Percentiles rank a stretch among this genome's conserved stretches.
Evolutionary conservation across 2,888 invertebrate genomes (phyloP).

Genomic region (Piscicola geometra): DNA sequence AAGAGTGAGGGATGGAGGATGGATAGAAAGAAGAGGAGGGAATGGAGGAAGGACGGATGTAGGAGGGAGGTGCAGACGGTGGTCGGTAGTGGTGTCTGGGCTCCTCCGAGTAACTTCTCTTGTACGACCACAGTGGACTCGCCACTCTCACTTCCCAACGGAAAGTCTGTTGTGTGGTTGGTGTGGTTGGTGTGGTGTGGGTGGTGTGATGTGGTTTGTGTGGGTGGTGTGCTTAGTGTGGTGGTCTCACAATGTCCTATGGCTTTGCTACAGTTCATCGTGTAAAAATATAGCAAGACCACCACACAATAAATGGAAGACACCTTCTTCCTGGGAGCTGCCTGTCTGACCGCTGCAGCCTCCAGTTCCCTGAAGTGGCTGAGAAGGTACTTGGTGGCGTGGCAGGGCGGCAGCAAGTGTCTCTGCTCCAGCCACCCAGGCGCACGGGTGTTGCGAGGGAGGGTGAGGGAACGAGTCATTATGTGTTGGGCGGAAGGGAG

Average conservation of each 20-base stretch:
- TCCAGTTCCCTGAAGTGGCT: slow-evolving; percentile 22
- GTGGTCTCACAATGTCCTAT: too few species aligned
- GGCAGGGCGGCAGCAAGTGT: slow-evolving; percentile 2
- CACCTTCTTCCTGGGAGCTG: neutral
- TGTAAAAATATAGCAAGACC: too few species aligned
- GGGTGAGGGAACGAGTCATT: neutral
- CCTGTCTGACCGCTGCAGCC: neutral
- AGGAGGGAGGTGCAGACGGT: too few species aligned
- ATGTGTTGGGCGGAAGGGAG: too few species aligned
- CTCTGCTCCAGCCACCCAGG: neutral
- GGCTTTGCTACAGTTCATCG: neutral
- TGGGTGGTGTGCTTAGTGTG: too few species aligned
- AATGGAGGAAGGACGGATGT: too few species aligned
- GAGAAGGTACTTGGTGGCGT: slow-evolving; percentile 9
- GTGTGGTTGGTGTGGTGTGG: too few species aligned
- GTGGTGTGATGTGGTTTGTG: too few species aligned
- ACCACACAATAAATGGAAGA: too few species aligned
- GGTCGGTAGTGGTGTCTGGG: neutral
- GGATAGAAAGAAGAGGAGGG: too few species aligned
- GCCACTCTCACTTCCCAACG: slow-evolving; percentile 18
- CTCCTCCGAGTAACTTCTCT: slow-evolving; percentile 23
- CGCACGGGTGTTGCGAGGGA: neutral
- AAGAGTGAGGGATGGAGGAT: too few species aligned
- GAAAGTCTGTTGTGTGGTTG: neutral
- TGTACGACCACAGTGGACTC: neutral